Evolutionary conservation across 2,888 invertebrate species (phyloP).

Genomic region (Epicampocera succincta): DNA sequence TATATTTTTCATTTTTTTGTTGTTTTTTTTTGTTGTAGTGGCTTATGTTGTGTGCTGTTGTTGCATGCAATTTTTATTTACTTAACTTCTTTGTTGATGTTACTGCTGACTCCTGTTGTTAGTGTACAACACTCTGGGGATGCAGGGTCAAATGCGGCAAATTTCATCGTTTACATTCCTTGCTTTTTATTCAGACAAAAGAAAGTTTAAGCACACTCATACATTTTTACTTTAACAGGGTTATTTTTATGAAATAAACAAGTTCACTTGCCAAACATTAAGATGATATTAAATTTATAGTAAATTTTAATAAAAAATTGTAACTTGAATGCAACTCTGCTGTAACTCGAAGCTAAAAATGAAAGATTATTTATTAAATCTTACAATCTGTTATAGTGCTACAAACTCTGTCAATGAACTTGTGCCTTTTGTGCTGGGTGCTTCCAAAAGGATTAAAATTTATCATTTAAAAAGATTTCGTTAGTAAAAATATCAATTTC

Average conservation of each 20-base stretch:
- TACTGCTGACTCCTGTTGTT: slow-evolving; percentile 55
- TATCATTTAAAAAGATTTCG: no score
- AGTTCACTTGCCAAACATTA: slow-evolving; percentile 14
- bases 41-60: slow-evolving; percentile 30
- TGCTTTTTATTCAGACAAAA: slow-evolving; percentile 22
- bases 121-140: slow-evolving; percentile 49
- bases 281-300: slow-evolving; percentile 47
- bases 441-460: no score
- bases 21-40: slow-evolving; percentile 1
- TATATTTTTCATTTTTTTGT: not conserved
- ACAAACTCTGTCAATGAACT: no score
- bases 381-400: no score
- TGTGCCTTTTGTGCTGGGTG: no score
- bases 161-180: slow-evolving; percentile 39
- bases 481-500: no score
- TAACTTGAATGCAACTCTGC: no score
- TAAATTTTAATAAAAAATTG: slow-evolving; percentile 30
- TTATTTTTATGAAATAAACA: not conserved
- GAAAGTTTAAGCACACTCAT: slow-evolving; percentile 29
- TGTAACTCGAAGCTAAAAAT: no score
- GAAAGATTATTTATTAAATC: no score
- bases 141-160: slow-evolving; percentile 62
- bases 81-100: slow-evolving; percentile 57
- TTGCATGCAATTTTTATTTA: slow-evolving; percentile 62
- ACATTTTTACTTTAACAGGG: slow-evolving; percentile 5